Base-by-base conservation (phyloP, 2,888 invertebrate species). In the Fabriciana adippe region DNA sequence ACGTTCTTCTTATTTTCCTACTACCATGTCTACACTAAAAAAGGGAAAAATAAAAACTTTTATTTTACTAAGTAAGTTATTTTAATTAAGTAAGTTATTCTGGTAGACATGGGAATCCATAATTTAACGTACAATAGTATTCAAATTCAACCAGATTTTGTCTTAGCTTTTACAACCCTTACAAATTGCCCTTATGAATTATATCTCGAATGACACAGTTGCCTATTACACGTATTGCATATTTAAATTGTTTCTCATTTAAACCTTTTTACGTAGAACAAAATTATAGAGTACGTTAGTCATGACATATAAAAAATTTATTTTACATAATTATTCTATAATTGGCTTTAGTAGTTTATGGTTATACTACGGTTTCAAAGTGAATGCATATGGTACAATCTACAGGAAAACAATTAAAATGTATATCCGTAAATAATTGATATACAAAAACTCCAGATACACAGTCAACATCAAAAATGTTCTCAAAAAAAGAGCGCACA, bases 101-200 rank as follows among this genome's bases (percentile, higher is more conserved):
- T 15, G 18, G 31, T 16, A n/a, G 16, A 50, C 3, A 21, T 21
- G 21, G 3, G 21, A 26, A 26, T 26, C 26, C 26, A 4, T 26
- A 26, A 26, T 26, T 21, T 21, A 21, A 21, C 21, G 3, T 21
- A 21, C 21, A 21, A 50, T 18, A 45, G 31, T 50, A 50, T 16
- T 50, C 14, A 60, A 60, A 35, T 50, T 14, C 55, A 0, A 56
- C 45, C 13, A 56, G 16, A 56, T 41, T 16, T 41, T 1, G 41
- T 45, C 18, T 45, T 56, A 35, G 13, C 31, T 15, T n/a, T 26
- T 47, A 11, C n/a, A 50, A 50, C 60, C 16, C 35, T 50, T 16
- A 50, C 50, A 50, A 18, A 60, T 35, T 26, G 35, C 60, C 13
- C 26, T 35, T 48, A 60, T 60, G 31, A 60, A 50, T 60, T 50